Base-by-base conservation (phyloP, 2,888 invertebrate genomes). In the Lithophane ornitopus region DNA sequence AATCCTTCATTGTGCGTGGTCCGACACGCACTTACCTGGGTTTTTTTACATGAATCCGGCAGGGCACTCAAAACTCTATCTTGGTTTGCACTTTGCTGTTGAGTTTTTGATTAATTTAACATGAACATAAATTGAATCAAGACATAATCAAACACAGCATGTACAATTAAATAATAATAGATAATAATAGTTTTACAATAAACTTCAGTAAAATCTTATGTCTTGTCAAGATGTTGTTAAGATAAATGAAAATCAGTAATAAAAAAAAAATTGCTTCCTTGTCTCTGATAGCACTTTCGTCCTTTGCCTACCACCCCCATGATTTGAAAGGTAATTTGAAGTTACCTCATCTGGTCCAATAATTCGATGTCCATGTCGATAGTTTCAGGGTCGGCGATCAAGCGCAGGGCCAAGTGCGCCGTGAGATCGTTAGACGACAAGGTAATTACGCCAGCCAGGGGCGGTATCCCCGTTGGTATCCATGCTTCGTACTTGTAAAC, bases 381-480 rank as follows among this genome's bases (percentile, higher is more conserved):
- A 1, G 89, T 73, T 56, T 92, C 91, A 1, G 93, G 90, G 0
- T 91, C 58, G 6, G 87, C 80, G 3, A 91, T 81, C 34, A 94
- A 59, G 1, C 83, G 49, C 2, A 95, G 41, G 0, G 82, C 85
- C 86, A 95, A 81, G 65, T 90, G 93, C 0, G 93, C 93, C 0
- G 90, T 87, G 16, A 94, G 80, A 6, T 95, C 95, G 68, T 94
- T 91, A 0, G 93, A 91, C 2, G 91, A 80, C 19, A 95, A 72
- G 1, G 91, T 86, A 19, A 95, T 63, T 4, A 74, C 41, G 0
- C 95, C 95, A 1, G 71, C 69, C 11, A 94, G 80, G 0, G 91
- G 86, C 0, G 93, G 91, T 1, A 85, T 28, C 0, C 89, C 91
- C 0, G 85, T 82, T 0, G 87, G 80, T 28, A 93, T n/a, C 0